phyloP scores from a whole-genome alignment of 2,113 vertebrate genomes.

The Apteryx mantelli region DNA sequence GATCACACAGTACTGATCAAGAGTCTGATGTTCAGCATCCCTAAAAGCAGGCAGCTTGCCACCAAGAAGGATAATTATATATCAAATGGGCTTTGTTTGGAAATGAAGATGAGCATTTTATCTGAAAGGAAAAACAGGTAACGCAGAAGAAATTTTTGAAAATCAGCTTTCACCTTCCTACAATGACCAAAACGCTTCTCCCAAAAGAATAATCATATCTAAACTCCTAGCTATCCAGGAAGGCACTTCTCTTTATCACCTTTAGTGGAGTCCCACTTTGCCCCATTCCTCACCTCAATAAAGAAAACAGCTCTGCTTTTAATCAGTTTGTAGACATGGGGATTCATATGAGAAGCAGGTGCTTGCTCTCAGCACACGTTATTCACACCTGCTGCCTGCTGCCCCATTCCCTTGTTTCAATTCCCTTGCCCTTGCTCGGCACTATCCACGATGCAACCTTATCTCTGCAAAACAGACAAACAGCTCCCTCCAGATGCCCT shows the following conservation, averaged over 20 bases:
- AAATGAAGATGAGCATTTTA: conserved; percentile 1
- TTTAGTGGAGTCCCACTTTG: neutral
- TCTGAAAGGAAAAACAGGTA: neutral
- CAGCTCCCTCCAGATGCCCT: neutral
- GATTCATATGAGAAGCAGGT: neutral
- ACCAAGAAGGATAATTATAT: neutral
- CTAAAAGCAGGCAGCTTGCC: neutral
- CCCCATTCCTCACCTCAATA: neutral
- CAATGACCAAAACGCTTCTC: neutral
- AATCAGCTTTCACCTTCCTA: neutral
- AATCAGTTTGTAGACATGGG: neutral
- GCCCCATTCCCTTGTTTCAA: neutral
- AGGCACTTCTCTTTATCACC: neutral
- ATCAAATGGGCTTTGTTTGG: neutral
- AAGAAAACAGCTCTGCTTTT: neutral
- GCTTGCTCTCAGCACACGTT: neutral
- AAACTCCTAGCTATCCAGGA: neutral
- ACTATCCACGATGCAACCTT: neutral
- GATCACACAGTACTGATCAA: neutral
- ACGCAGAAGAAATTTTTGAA: neutral
- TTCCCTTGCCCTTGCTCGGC: neutral
- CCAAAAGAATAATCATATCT: neutral
- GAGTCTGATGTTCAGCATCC: neutral
- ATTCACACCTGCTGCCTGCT: neutral
- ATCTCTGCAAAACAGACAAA: neutral